These are phyloP conservation scores for Corydoras sp. DNA, from an alignment of 2,113 vertebrate species.

Conservation along the genomic window DNA sequence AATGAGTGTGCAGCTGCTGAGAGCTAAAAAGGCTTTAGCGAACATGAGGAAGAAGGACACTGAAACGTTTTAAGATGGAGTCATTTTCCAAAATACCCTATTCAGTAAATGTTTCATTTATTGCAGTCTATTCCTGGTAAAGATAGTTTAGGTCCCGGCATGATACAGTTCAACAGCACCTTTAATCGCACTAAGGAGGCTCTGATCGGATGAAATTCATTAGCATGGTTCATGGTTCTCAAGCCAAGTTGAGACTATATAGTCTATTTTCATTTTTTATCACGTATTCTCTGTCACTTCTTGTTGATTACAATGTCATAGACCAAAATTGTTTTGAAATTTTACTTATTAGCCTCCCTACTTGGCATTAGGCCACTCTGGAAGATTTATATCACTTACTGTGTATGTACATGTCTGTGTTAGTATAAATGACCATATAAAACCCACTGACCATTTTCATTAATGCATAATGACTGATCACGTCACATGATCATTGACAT, in stretches of 20 bases:
- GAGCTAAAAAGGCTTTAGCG: background rate
- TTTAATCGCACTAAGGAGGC: conserved; percentile 21
- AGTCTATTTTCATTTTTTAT: conserved; percentile 11
- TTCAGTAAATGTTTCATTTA: conserved; percentile 16
- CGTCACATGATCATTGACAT: background rate
- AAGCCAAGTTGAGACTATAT: background rate
- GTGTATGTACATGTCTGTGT: background rate
- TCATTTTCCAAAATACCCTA: conserved; percentile 19
- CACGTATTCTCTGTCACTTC: conserved; percentile 4
- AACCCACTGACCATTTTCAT: background rate
- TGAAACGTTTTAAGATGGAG: conserved; percentile 21
- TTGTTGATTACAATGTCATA: conserved; percentile 1
- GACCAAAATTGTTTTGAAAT: conserved; percentile 1
- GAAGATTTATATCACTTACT: background rate
- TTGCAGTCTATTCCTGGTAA: conserved; percentile 1
- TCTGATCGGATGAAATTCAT: background rate
- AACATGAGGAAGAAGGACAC: conserved; percentile 11
- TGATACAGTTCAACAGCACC: conserved; percentile 2
- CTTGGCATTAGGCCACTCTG: background rate
- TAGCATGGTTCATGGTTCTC: background rate
- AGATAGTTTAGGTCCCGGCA: conserved; percentile 12
- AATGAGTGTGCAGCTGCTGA: conserved; percentile 31
- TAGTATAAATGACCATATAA: background rate
- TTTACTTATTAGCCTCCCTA: background rate
- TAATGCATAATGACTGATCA: background rate